Percentiles rank a stretch among this genome's conserved stretches.
Evolutionary conservation across 2,797 vertebrate genomes (phyloP).

Genomic region (Tragelaphus oryx): DNA sequence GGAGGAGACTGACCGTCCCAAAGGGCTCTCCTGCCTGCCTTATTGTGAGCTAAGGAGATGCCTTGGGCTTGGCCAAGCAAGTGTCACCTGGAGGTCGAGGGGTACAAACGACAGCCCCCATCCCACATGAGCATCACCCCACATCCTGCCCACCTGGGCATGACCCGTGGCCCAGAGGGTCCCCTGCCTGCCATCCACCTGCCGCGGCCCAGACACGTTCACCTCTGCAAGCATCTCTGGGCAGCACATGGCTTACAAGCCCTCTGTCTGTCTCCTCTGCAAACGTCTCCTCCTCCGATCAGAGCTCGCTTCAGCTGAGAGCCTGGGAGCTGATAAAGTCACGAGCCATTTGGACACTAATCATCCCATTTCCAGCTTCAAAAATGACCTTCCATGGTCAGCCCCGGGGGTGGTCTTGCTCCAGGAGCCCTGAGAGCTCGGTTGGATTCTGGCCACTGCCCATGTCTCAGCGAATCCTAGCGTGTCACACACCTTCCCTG

Average conservation of each 20-base stretch:
- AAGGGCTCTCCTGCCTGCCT: fast-evolving
- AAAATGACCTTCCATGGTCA: neutral
- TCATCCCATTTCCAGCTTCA: neutral
- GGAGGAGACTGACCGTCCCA: neutral
- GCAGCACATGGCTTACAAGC: fast-evolving
- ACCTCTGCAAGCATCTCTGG: neutral
- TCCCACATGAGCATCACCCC: neutral
- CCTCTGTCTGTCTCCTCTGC: fast-evolving
- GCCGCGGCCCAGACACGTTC: fast-evolving
- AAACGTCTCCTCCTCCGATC: neutral
- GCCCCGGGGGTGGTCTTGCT: neutral
- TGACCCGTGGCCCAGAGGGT: neutral
- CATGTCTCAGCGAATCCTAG: neutral
- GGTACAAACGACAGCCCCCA: neutral
- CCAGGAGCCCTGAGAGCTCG: neutral
- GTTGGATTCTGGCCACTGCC: neutral
- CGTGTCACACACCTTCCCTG: slow-evolving; percentile 34
- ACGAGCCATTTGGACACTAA: neutral
- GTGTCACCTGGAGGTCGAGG: fast-evolving
- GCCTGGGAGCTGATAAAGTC: neutral
- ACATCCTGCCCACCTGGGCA: neutral
- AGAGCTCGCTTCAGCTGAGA: neutral
- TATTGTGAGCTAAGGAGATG: neutral
- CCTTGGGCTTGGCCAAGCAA: fast-evolving
- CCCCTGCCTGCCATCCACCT: fast-evolving